Evolutionary conservation across 23 tunicate genomes (phyloP).

Genomic region (Trididemnum miniatum): DNA sequence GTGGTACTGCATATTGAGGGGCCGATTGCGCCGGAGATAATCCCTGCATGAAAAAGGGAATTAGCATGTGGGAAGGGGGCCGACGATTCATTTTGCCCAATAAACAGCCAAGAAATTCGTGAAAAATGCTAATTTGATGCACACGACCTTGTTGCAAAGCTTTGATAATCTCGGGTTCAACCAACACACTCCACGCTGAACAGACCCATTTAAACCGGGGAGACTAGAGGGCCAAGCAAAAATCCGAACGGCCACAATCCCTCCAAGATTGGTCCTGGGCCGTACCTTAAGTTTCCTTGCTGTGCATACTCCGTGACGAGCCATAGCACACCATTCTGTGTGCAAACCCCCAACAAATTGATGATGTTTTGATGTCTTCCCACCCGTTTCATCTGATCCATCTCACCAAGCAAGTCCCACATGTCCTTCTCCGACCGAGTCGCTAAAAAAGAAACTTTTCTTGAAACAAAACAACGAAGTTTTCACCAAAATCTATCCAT

Average conservation of each 20-base stretch:
- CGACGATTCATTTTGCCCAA: no score
- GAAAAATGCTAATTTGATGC: no score
- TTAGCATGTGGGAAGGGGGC: no score
- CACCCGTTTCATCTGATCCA: slow-evolving; percentile 93
- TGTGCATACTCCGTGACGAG: slow-evolving; percentile 85
- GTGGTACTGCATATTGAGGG: slow-evolving; percentile 60
- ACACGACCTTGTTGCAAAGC: no score
- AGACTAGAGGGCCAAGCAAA: no score
- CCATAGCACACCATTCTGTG: slow-evolving; percentile 80
- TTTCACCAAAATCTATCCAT: no score
- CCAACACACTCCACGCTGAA: background rate
- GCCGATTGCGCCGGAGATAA: slow-evolving; percentile 75
- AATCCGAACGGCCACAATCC: no score
- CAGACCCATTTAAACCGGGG: no score
- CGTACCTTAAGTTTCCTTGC: slow-evolving; percentile 85
- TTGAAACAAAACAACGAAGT: background rate
- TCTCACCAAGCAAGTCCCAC: slow-evolving; percentile 76
- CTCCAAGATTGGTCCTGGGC: no score
- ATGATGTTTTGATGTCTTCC: slow-evolving; percentile 84
- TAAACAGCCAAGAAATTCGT: no score
- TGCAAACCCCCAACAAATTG: slow-evolving; percentile 86
- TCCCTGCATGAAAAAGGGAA: slow-evolving; percentile 52
- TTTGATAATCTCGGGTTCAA: no score
- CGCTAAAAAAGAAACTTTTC: slow-evolving; percentile 31
- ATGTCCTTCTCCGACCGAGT: slow-evolving; percentile 71